A percentile compares a stretch with the other conserved stretches of the same genome.
These are phyloP conservation scores for Watsonalla cultraria DNA, from an alignment of 2,888 invertebrate genomes.

Conservation along the genomic window DNA sequence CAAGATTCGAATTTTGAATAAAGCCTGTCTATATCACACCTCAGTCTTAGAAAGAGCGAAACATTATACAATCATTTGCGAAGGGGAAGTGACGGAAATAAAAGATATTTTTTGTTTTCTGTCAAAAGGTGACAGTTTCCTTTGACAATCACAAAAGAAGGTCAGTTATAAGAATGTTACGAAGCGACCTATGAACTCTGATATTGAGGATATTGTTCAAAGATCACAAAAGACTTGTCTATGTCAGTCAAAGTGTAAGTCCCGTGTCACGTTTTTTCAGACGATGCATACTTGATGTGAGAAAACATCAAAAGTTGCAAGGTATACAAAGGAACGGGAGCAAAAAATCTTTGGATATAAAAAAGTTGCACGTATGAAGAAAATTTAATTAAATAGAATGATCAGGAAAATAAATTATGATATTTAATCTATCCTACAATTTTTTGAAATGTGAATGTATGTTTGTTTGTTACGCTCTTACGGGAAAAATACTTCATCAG, in stretches of 20 bases:
- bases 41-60: not conserved
- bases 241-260: conserved; percentile 43
- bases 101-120: conserved; percentile 19
- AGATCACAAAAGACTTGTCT: conserved; percentile 25
- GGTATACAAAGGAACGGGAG: not conserved
- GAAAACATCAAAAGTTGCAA: conserved; percentile 15
- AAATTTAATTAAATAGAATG: no score
- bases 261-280: conserved; percentile 40
- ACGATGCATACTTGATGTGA: conserved; percentile 42
- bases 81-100: conserved; percentile 1
- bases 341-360: no score
- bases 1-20: not conserved
- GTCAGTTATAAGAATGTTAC: conserved; percentile 19
- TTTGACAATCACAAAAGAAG: conserved; percentile 28
- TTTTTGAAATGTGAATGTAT: no score
- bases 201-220: conserved; percentile 35
- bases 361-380: no score
- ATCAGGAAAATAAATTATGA: no score
- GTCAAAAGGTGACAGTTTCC: conserved; percentile 39
- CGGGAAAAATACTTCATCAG: no score
- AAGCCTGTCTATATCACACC: not conserved
- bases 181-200: conserved; percentile 41
- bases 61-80: not conserved
- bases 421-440: no score
- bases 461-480: no score